These are phyloP conservation scores for Synanthedon myopaeformis DNA, from an alignment of 2,888 invertebrate genomes.

Conservation along the genomic window DNA sequence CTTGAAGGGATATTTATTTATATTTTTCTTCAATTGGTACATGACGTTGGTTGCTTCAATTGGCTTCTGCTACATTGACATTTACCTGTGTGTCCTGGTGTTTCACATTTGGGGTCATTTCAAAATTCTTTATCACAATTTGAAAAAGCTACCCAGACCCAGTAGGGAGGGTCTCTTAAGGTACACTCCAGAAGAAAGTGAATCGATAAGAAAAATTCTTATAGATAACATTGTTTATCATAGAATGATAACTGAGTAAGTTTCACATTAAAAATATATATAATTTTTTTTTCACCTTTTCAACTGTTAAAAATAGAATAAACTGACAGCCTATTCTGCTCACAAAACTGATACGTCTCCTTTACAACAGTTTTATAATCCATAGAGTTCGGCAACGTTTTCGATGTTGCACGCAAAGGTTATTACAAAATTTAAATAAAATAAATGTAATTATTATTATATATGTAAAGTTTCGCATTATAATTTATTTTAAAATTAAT, in stretches of 20 bases:
- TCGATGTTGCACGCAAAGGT: no score
- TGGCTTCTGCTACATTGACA: neutral
- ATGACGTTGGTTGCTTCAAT: conserved; percentile 7
- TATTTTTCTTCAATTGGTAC: conserved; percentile 9
- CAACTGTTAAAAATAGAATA: no score
- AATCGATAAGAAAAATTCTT: neutral
- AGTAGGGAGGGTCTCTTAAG: no score
- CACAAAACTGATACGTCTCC: no score
- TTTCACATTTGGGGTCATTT: conserved; percentile 10
- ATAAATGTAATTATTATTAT: no score
- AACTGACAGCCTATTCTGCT: no score
- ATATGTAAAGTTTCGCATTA: no score
- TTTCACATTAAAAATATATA: neutral
- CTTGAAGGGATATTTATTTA: conserved; percentile 5
- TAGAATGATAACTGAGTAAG: neutral
- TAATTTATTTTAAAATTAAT: no score
- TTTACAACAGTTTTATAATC: no score
- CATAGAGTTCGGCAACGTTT: no score
- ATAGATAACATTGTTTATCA: neutral
- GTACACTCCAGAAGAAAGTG: neutral
- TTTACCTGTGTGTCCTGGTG: neutral
- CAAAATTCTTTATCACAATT: conserved; percentile 7
- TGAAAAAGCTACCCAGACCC: conserved; percentile 4
- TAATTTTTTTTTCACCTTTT: no score
- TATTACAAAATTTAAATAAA: no score